Percentiles rank a stretch among this genome's conserved stretches.
phyloP scores from a whole-genome alignment of 2,113 vertebrate genomes.

The Dryoscopus gambensis region DNA sequence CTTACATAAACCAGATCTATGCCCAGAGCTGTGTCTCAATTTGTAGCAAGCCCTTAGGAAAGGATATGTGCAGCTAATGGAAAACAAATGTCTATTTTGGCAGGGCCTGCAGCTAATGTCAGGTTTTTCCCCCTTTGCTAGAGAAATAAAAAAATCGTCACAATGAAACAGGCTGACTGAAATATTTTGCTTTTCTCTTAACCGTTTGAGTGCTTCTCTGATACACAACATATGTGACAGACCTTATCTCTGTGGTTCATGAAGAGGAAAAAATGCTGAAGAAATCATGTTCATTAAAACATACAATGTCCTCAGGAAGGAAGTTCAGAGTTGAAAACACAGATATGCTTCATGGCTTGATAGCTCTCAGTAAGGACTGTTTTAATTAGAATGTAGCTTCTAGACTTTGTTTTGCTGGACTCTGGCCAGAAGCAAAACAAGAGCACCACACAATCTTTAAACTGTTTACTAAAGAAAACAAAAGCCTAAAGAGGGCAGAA shows the following conservation, averaged over 20 bases:
- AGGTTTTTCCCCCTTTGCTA: slow-evolving; percentile 22
- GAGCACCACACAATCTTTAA: background rate
- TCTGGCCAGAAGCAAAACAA: background rate
- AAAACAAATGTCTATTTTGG: slow-evolving; percentile 75
- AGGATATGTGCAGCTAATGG: slow-evolving; percentile 54
- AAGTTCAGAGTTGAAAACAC: slow-evolving; percentile 45
- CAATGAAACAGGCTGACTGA: slow-evolving; percentile 30
- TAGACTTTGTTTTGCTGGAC: slow-evolving; percentile 27
- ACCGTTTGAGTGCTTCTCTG: slow-evolving; percentile 35
- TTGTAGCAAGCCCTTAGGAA: slow-evolving; percentile 45
- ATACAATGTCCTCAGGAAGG: slow-evolving; percentile 25
- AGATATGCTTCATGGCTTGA: slow-evolving; percentile 8
- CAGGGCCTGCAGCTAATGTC: slow-evolving; percentile 53
- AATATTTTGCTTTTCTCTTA: slow-evolving; percentile 49
- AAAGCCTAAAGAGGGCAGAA: slow-evolving; percentile 12
- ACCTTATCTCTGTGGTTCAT: slow-evolving; percentile 20
- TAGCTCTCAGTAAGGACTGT: background rate
- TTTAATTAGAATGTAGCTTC: slow-evolving; percentile 36
- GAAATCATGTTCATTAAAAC: slow-evolving; percentile 30
- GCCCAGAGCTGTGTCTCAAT: background rate
- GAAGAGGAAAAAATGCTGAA: background rate
- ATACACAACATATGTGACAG: slow-evolving; percentile 36
- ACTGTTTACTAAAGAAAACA: slow-evolving; percentile 43
- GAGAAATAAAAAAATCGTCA: slow-evolving; percentile 29
- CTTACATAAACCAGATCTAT: slow-evolving; percentile 44